Evolutionary conservation across 2,113 vertebrate species (phyloP), one percentile per base, ranked within the genome.

Genomic region (Stigmatopora nigra): DNA sequence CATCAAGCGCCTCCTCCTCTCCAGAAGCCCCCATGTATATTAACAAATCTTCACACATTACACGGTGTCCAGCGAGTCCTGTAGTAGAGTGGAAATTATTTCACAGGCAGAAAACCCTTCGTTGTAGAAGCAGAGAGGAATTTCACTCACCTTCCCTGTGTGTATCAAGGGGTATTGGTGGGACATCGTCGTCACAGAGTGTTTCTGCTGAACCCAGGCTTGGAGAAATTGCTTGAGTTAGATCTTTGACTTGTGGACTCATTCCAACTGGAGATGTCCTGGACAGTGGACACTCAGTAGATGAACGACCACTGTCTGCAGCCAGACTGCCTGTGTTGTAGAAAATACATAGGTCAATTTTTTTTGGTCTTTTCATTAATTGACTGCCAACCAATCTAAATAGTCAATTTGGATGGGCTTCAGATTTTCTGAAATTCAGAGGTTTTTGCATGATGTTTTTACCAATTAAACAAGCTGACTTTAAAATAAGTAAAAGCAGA

Each of bases 211-310:
- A 92, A 51, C 90, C 91, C 36, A 88, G 79, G 0, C 90, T 93
- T 76, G 87, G 89, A n/a, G 89, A 90, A 0, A 93, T 91, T 53
- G 92, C 81, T 0, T 90, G 91, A 45, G 80, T 67, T 67, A 89
- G 92, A 79, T 95, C 94, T 76, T 91, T 64, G 25, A 94, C 79
- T 77, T 92, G 96, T 65, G 93, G 94, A 70, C 94, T 94, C 94
- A 98, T 96, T 25, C 96, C 96, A 7, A 93, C 92, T 0, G 97
- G 96, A 53, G 97, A 94, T 0, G 93, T 94, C 41, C 95, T 92
- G 44, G 92, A 89, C 68, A 89, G 72, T 57, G 90, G 61, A n/a
- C 91, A 91, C 19, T 97, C 95, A 3, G 82, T 90, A 20, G 92
- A 92, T 0, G 78, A 88, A 61, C 84, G 84, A 4, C 88, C 88